Conservation (phyloP, 1,140 invertebrate species). For the Drosophila lacertosa region DNA sequence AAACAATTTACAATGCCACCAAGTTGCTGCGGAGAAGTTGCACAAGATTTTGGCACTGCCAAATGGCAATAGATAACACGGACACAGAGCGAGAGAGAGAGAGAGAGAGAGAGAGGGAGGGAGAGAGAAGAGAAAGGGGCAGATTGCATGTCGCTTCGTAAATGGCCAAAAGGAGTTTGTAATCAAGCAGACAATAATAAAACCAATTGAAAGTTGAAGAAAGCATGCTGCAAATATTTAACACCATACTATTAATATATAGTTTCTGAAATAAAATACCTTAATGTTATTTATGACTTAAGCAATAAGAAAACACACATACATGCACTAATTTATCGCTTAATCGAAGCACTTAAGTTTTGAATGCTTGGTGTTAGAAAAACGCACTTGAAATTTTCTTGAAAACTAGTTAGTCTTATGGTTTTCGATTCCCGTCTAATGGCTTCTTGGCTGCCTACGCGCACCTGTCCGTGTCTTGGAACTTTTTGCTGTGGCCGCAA, state of each 20-base stretch:
- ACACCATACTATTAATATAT: too few species aligned
- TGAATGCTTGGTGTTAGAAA: constrained; percentile 3
- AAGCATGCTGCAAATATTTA: not conserved
- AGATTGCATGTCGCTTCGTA: constrained; percentile 23
- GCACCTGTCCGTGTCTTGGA: constrained; percentile 27
- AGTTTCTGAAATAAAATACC: not conserved
- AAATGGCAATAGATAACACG: constrained; percentile 67
- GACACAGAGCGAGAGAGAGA: constrained; percentile 33
- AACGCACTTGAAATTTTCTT: constrained; percentile 5
- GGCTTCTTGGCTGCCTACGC: constrained; percentile 22
- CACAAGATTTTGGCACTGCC: constrained; percentile 73
- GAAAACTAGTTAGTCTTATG: constrained; percentile 20
- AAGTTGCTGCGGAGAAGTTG: constrained; percentile 50
- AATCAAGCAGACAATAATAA: not conserved
- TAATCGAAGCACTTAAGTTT: constrained; percentile 4
- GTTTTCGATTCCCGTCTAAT: constrained; percentile 27
- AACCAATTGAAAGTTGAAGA: not conserved
- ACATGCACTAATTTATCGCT: too few species aligned
- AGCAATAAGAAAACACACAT: too few species aligned
- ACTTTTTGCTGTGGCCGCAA: constrained; percentile 17
- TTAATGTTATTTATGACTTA: too few species aligned
- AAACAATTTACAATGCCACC: constrained; percentile 79
- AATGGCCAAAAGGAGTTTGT: constrained; percentile 11
- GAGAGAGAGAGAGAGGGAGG: constrained; percentile 27
- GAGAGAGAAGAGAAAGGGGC: too few species aligned